A percentile compares a stretch with the other conserved stretches of the same genome.
Conservation (phyloP, 2,113 vertebrate genomes). For the Dryoscopus gambensis region DNA sequence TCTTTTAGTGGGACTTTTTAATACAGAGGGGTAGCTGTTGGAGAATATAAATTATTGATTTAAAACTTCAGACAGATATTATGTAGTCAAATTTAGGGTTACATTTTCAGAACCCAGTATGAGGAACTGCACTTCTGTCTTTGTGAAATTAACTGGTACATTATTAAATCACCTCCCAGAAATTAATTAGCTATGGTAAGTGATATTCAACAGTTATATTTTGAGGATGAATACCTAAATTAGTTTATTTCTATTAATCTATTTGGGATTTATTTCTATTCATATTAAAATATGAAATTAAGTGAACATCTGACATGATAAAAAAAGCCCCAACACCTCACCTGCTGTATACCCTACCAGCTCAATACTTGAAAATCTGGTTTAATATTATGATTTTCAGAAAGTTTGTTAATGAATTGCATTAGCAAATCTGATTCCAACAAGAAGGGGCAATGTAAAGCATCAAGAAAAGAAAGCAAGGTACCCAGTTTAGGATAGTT, state of each 20-base stretch:
- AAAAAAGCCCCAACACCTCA: not conserved
- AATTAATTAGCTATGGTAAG: not conserved
- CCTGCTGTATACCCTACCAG: not conserved
- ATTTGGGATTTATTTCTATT: not conserved
- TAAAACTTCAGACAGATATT: not conserved
- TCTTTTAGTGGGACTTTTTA: not conserved
- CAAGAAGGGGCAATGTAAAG: not conserved
- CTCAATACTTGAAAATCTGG: not conserved
- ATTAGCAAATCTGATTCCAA: not conserved
- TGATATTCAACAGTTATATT: not conserved
- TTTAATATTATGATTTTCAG: not conserved
- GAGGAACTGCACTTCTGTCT: not conserved
- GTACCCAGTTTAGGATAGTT: not conserved
- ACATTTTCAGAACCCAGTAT: not conserved
- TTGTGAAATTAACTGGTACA: not conserved
- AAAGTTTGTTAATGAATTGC: not conserved
- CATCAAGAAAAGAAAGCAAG: not conserved
- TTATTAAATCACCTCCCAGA: not conserved
- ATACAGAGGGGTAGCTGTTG: not conserved
- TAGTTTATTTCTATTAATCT: not conserved
- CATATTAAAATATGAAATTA: not conserved
- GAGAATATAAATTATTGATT: not conserved
- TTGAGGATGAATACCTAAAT: not conserved
- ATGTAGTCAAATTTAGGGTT: not conserved
- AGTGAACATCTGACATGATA: not conserved